Conservation (phyloP, 2,888 invertebrate genomes). For the Drosophila histrio region DNA sequence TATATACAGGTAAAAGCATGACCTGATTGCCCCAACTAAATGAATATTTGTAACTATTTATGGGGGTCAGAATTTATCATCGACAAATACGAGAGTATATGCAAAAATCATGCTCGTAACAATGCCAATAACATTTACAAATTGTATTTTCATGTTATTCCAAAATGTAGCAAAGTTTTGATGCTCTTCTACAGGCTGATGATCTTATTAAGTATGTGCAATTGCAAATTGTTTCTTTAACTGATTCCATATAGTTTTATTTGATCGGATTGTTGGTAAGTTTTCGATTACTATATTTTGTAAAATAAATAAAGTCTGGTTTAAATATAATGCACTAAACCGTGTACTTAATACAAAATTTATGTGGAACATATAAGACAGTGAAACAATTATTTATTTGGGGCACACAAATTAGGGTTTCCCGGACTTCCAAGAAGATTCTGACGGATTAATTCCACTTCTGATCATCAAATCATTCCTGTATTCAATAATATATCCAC, state of each 20-base stretch:
- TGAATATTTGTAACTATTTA: slow-evolving; percentile 47
- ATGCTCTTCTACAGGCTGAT: slow-evolving; percentile 9
- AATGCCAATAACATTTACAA: slow-evolving; percentile 47
- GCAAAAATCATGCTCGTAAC: slow-evolving; percentile 21
- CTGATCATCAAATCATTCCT: slow-evolving; percentile 5
- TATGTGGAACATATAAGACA: no score
- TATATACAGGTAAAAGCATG: neutral
- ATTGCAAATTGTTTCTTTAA: neutral
- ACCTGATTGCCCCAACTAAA: neutral
- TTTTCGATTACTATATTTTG: no score
- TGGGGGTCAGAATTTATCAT: slow-evolving; percentile 33
- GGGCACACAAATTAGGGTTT: no score
- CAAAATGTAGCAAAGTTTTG: neutral
- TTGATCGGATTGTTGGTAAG: no score
- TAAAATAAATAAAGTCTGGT: no score
- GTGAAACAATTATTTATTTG: no score
- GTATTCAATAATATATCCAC: slow-evolving; percentile 13
- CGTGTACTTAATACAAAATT: no score
- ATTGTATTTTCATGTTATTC: slow-evolving; percentile 30
- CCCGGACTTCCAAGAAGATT: neutral
- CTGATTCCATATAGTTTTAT: no score
- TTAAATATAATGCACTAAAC: no score
- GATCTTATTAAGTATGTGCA: neutral
- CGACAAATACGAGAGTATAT: slow-evolving; percentile 18
- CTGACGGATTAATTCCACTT: neutral